phyloP scores from a whole-genome alignment of 1,140 invertebrate species.

The Goniozus legneri region DNA sequence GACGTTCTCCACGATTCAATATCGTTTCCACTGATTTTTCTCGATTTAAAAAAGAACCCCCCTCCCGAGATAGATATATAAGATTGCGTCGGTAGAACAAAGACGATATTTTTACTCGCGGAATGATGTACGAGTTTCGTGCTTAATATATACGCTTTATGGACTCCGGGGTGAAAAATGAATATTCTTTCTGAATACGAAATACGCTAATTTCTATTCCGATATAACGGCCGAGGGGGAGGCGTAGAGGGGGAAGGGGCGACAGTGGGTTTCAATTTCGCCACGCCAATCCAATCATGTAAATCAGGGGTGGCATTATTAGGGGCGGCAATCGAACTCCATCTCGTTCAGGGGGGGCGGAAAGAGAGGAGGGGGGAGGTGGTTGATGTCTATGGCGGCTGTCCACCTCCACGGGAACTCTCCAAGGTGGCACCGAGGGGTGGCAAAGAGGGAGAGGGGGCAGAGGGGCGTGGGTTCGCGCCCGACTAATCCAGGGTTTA shows the following conservation, averaged over 20 bases:
- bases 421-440: too few species aligned
- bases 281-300: constrained; percentile 55
- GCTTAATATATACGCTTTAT: too few species aligned
- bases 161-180: too few species aligned
- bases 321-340: constrained; percentile 48
- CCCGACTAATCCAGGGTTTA: constrained; percentile 54
- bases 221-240: constrained; percentile 18
- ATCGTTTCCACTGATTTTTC: constrained; percentile 23
- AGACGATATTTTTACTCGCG: constrained; percentile 1
- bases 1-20: constrained; percentile 24
- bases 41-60: too few species aligned
- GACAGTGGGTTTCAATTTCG: constrained; percentile 53
- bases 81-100: too few species aligned
- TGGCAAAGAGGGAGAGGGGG: constrained; percentile 9
- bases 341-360: constrained; percentile 17
- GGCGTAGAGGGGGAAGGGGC: constrained; percentile 1
- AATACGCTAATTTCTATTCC: constrained; percentile 17
- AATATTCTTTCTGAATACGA: too few species aligned
- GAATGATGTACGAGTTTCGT: too few species aligned
- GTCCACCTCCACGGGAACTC: not conserved
- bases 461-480: constrained; percentile 21
- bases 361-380: constrained; percentile 9
- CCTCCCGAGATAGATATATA: too few species aligned
- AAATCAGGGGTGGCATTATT: constrained; percentile 53
- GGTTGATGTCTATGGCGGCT: constrained; percentile 1